phyloP scores from a whole-genome alignment of 2,888 invertebrate genomes.

The Apamea anceps region DNA sequence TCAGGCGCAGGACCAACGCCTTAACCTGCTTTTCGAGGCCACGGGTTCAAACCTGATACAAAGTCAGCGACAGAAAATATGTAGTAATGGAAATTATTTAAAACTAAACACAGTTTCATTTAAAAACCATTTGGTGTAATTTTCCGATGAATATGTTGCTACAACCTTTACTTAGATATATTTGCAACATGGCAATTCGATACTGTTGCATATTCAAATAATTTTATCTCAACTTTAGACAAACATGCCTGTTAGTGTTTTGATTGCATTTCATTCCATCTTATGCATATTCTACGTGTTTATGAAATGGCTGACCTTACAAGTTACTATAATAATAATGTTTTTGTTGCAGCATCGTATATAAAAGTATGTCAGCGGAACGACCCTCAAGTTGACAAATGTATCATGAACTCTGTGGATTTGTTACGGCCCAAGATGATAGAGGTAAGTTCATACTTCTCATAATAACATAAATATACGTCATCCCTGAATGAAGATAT shows the following conservation, averaged over 20 bases:
- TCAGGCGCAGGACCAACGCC: too few relatives aligned
- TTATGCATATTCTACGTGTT: background rate
- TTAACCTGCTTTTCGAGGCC: background rate
- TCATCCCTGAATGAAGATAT: too few relatives aligned
- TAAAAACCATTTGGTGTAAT: background rate
- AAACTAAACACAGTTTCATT: background rate
- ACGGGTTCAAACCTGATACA: background rate
- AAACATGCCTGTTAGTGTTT: background rate
- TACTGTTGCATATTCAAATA: constrained; percentile 7
- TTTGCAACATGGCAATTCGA: constrained; percentile 17
- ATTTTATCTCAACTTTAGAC: background rate
- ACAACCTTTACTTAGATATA: background rate
- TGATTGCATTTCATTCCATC: constrained; percentile 6
- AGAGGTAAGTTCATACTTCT: constrained; percentile 76
- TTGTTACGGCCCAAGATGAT: constrained; percentile 90
- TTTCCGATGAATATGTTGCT: constrained; percentile 4
- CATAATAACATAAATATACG: background rate
- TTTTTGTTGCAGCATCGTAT: constrained; percentile 90
- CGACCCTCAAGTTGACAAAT: constrained; percentile 91
- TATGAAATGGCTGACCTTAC: background rate
- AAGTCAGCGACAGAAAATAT: background rate
- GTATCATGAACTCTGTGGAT: constrained; percentile 91
- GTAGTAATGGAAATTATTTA: background rate
- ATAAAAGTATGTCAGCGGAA: constrained; percentile 91
- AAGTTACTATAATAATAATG: background rate